Evolutionary conservation across 2,113 vertebrate genomes (phyloP), one percentile per base, ranked within the genome.

Genomic region (Pyxicephalus adspersus): DNA sequence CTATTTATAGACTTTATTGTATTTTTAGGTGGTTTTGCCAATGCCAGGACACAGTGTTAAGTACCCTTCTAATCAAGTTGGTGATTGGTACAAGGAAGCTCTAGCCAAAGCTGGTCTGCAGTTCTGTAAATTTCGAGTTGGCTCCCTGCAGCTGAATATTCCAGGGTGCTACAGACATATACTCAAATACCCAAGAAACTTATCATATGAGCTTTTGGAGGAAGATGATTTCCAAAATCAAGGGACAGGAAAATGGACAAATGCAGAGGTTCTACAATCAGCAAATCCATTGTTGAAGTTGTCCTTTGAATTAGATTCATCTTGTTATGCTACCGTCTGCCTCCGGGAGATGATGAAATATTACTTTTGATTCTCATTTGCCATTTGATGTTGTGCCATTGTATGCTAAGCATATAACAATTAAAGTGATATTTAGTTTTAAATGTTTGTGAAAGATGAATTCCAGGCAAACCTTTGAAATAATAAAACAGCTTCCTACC

Each of bases 341-440:
- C 93, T 99, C 74, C 87, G 93, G 83, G 97, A 99, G 91, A 94
- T 98, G 80, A 98, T 98, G 97, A 99, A 98, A 87, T 92, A 90
- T 84, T 91, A 96, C 19, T 84, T 91, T 64, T 92, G 86, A 90
- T 74, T 13, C 22, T 61, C 55, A 8, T 22, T 34, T 3, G 19
- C 82, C 2, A 73, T n/a, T 31, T 23, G 20, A 29, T n/a, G 5
- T 28, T 64, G 57, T 60, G 57, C 57, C 23, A 61, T 58, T 58
- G 57, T 1, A 61, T 61, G 8, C 25, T 13, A 60, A 2, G 20
- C 15, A 22, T 58, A 58, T 58, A 58, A 23, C 9, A 58, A 7
- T 11, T 58, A 22, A 3, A 58, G 8, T 25, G 16, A n/a, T 61
- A 22, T 11, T 9, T n/a, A n/a, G n/a, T n/a, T n/a, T n/a, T 26